Base-by-base conservation (phyloP, 2,797 vertebrate species). In the Enteromius fasciolatus region DNA sequence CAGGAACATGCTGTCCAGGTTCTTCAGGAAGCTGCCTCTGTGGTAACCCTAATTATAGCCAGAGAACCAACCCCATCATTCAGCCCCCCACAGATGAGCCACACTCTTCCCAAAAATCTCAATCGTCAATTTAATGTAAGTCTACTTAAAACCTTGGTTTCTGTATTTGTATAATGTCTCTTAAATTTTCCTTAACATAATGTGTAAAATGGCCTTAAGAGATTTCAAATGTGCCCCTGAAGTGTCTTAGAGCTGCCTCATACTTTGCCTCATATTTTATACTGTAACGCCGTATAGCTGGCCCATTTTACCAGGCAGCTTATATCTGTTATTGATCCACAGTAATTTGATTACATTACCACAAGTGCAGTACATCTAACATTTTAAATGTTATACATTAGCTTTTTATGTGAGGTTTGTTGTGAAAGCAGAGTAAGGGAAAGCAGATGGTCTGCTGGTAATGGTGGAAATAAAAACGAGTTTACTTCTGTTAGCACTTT, bases 1-100 rank as follows among this genome's bases (percentile, higher is more conserved):
- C 94, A 95, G 87, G 94, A 96, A 86, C 94, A 96, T 83, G 96
- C 95, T 77, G 93, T 94, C 85, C 90, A 90, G 83, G 92, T 96
- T 83, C 89, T 95, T 25, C 94, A 95, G 90, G 94, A 94, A 87
- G 93, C 94, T 72, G 93, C 92, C 83, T 94, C 95, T 57, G 90
- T 92, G 18, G 93, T 96, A 48, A 93, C 94, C 76, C 90, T 96
- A 41, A 88, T 94, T 73, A 90, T 96, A 70, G 94, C 96, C 82
- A 94, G 95, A 87, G 95, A 94, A 73, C 78, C 92, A 7, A 88
- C 92, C 79, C 92, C 94, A 80, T 92, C 93, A 48, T 82, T 95
- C 10, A 66, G 91, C 86, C 94, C 93, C 76, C 94, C 94, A 41
- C 83, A 89, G 14, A 90, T 95, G 83, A 95, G 94, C 63, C 90